Evolutionary conservation across 2,797 vertebrate species (phyloP), one percentile per base, ranked within the genome.

Genomic region (Choloepus didactylus): DNA sequence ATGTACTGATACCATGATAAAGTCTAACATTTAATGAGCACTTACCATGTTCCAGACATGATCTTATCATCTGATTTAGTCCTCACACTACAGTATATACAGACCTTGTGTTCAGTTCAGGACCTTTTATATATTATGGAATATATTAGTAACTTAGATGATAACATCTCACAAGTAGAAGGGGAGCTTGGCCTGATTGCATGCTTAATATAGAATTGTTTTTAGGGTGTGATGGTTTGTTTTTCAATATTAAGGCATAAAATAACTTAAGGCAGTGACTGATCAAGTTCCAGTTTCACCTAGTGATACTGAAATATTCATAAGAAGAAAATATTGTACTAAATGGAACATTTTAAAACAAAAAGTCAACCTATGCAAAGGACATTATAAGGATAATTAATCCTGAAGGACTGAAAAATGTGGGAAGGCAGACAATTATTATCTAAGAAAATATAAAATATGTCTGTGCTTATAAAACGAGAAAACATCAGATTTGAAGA

Each of bases 321-420:
- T 25, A 54, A 77, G 14, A 83, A 81, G 31, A 84, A 85, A 87
- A 10, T 9, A 0, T 51, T 86, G 2, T 85, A 15, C 10, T 72
- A 60, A 95, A 54, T 62, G 31, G 23, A 83, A 95, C 12, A 49
- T 88, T 96, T 92, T 88, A 64, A 70, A 92, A 66, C 35, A 82
- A 87, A 92, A 96, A 77, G 1, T 3, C 31, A 95, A 67, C 25
- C 46, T 21, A 49, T 89, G 54, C 76, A 81, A 96, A 95, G 41
- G 9, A 59, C 51, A 69, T 94, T 87, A 85, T 29, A 72, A 96
- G 41, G 54, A 54, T 27, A 95, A 44, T 90, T 87, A 96, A 93
- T 86, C 14, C 23, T 81, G 27, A 85, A 83, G 15, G 35, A 35
- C 19, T 66, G 44, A 73, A 90, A 89, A 51, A 29, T 38, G 6